Conservation (phyloP, 2,797 vertebrate species). For the Masticophis lateralis region DNA sequence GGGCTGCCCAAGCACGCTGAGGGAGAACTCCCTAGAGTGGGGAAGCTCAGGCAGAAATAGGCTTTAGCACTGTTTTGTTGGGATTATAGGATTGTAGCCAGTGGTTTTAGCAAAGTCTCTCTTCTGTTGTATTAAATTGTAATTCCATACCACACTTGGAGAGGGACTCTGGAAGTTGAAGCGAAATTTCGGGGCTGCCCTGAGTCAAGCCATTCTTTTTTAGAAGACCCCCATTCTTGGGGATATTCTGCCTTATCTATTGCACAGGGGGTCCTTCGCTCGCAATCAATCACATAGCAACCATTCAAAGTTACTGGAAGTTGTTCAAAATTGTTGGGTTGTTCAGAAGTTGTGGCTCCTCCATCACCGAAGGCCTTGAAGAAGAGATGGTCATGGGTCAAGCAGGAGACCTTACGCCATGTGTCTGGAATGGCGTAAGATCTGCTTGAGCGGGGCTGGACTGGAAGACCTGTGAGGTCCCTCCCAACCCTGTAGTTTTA, state of each 20-base stretch:
- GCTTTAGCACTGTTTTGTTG: fast-evolving
- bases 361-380: too few species aligned
- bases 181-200: not conserved
- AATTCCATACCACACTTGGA: not conserved
- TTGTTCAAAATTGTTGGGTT: too few species aligned
- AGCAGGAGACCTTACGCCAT: too few species aligned
- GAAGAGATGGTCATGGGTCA: too few species aligned
- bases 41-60: not conserved
- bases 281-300: too few species aligned
- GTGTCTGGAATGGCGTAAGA: too few species aligned
- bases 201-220: not conserved
- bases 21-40: not conserved
- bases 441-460: too few species aligned
- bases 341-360: not conserved
- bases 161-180: not conserved
- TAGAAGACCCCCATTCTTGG: not conserved
- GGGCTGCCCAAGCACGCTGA: not conserved
- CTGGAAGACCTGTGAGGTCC: too few species aligned
- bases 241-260: not conserved
- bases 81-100: not conserved
- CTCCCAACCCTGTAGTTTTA: too few species aligned
- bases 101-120: not conserved
- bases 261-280: not conserved
- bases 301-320: too few species aligned
- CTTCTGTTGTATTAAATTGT: not conserved